Percentiles rank a stretch among this genome's conserved stretches.
Conservation (phyloP, 2,797 vertebrate genomes). For the Peromyscus nudipes region DNA sequence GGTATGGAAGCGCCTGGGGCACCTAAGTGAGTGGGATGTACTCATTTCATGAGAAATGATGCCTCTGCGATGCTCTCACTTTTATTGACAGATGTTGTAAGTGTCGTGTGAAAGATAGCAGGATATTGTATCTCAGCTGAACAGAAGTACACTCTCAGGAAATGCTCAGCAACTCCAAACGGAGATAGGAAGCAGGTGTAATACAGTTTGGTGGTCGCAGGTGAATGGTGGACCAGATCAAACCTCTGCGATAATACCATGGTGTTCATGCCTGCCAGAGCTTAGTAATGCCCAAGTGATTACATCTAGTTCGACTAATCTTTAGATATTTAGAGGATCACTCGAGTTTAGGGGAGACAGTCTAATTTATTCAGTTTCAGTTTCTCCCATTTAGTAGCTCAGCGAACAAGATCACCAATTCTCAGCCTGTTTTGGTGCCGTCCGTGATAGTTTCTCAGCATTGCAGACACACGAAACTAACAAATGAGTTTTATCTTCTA, state of each 20-base stretch:
- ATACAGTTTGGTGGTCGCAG: constrained; percentile 37
- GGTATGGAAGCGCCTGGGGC: not conserved
- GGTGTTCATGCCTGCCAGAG: not conserved
- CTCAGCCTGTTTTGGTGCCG: constrained; percentile 6
- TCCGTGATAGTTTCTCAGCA: not conserved
- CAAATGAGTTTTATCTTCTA: constrained; percentile 4
- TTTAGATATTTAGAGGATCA: not conserved
- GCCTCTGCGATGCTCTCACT: not conserved
- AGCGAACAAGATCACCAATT: not conserved
- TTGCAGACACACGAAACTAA: not conserved
- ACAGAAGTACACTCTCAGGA: constrained; percentile 63
- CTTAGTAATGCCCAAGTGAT: not conserved
- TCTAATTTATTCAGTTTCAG: constrained; percentile 39
- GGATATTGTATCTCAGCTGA: constrained; percentile 66
- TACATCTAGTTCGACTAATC: not conserved
- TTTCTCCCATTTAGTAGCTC: constrained; percentile 29
- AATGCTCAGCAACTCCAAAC: constrained; percentile 65
- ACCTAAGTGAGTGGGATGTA: not conserved
- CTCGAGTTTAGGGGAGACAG: constrained; percentile 23
- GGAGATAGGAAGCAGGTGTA: constrained; percentile 68
- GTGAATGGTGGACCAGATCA: constrained; percentile 57
- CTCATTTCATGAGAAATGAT: constrained; percentile 23
- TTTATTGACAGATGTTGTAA: constrained; percentile 58
- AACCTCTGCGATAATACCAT: not conserved
- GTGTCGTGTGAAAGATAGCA: not conserved